Evolutionary conservation across 2,797 vertebrate species (phyloP).

Genomic region (Hippoglossus hippoglossus): DNA sequence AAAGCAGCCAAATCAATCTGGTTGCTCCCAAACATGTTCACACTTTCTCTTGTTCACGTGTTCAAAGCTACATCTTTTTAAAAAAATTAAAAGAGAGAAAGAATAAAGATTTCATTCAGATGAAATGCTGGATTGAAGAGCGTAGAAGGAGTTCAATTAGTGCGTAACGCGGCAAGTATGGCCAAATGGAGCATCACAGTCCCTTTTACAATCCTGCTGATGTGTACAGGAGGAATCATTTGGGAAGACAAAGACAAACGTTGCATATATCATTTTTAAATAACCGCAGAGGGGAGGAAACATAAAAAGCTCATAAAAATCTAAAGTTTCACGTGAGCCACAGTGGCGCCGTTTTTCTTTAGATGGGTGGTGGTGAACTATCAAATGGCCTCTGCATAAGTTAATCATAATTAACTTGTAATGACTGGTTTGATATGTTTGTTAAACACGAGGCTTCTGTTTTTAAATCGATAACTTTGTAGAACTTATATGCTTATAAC

Average conservation of each 20-base stretch:
- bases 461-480: neutral
- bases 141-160: slow-evolving; percentile 30
- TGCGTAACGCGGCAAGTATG: slow-evolving; percentile 39
- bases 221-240: slow-evolving; percentile 51
- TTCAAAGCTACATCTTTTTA: slow-evolving; percentile 47
- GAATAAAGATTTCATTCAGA: slow-evolving; percentile 30
- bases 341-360: slow-evolving; percentile 22
- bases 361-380: neutral
- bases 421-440: slow-evolving; percentile 3
- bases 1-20: slow-evolving; percentile 39
- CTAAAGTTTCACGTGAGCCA: slow-evolving; percentile 23
- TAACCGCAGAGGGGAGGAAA: slow-evolving; percentile 34
- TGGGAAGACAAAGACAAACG: slow-evolving; percentile 55
- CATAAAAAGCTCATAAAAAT: slow-evolving; percentile 22
- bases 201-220: slow-evolving; percentile 57
- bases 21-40: slow-evolving; percentile 48
- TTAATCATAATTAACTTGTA: neutral
- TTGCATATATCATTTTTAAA: slow-evolving; percentile 64
- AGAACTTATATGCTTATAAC: too few relatives aligned
- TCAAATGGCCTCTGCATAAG: neutral
- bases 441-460: slow-evolving; percentile 10
- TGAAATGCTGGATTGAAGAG: slow-evolving; percentile 19
- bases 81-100: slow-evolving; percentile 24
- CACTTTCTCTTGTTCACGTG: slow-evolving; percentile 42
- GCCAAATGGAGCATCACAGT: slow-evolving; percentile 57